Evolutionary conservation across 2,113 vertebrate genomes (phyloP).

Genomic region (Verasper variegatus): DNA sequence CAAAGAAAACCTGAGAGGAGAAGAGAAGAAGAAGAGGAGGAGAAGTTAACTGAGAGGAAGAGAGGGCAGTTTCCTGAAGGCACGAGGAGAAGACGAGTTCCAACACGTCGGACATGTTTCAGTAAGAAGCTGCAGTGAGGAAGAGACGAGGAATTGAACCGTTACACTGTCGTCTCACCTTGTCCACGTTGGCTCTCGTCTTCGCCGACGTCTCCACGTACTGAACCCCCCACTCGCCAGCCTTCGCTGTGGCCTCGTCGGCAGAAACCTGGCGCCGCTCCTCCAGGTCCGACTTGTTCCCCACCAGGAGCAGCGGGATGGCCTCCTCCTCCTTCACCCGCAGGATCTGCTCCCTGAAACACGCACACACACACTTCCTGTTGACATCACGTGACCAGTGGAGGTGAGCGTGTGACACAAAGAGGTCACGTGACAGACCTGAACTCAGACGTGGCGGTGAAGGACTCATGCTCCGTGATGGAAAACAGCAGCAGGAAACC

Average conservation of each 20-base stretch:
- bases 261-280: constrained; percentile 91
- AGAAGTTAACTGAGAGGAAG: background rate
- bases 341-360: constrained; percentile 93
- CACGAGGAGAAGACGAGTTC: background rate
- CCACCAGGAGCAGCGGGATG: constrained; percentile 93
- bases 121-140: background rate
- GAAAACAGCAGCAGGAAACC: constrained; percentile 97
- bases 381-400: too few relatives aligned
- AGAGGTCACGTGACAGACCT: constrained; percentile 72
- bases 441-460: constrained; percentile 92
- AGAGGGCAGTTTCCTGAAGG: background rate
- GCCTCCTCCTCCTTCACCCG: constrained; percentile 97
- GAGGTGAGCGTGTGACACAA: too few relatives aligned
- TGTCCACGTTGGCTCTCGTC: constrained; percentile 97
- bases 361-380: constrained; percentile 15
- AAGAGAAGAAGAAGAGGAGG: background rate
- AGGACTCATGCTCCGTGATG: constrained; percentile 95
- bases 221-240: constrained; percentile 92
- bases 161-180: constrained; percentile 79
- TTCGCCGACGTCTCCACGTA: constrained; percentile 98
- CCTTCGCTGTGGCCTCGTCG: constrained; percentile 88
- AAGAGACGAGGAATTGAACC: too few relatives aligned
- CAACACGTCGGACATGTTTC: background rate
- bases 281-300: constrained; percentile 97
- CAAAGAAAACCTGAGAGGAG: constrained; percentile 92